Percentiles rank a stretch among this genome's conserved stretches.
These are phyloP conservation scores for Orcinus orca DNA, from an alignment of 2,113 vertebrate genomes.

Conservation along the genomic window DNA sequence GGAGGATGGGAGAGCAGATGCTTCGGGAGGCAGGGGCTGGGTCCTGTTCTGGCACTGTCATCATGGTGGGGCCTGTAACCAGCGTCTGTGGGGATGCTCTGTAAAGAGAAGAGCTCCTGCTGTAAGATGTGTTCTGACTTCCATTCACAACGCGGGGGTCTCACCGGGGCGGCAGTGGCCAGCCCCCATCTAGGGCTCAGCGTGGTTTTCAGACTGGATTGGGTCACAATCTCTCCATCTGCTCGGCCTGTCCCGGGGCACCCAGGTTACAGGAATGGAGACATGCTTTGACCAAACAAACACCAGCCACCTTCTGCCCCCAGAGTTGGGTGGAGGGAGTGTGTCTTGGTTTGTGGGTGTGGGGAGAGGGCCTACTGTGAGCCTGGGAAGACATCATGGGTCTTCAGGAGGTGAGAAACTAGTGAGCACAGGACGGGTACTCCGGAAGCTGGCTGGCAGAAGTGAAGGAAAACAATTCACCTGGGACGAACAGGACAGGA, in stretches of 20 bases:
- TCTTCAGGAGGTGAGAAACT: not conserved
- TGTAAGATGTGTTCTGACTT: rapidly evolving
- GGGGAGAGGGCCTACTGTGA: no score
- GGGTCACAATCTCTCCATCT: no score
- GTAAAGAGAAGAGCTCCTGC: no score
- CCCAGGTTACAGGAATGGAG: not conserved
- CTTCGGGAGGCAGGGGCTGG: rapidly evolving
- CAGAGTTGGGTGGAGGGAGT: not conserved
- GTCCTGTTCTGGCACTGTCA: not conserved
- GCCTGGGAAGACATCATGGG: rapidly evolving
- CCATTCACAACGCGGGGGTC: rapidly evolving
- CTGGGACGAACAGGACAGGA: not conserved
- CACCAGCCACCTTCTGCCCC: not conserved
- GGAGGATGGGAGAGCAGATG: not conserved
- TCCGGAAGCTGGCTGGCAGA: not conserved
- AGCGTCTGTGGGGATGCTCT: rapidly evolving
- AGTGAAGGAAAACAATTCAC: not conserved
- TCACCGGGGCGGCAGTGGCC: rapidly evolving
- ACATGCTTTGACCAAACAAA: no score
- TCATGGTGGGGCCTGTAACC: not conserved
- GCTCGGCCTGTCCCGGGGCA: not conserved
- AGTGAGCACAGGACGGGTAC: not conserved
- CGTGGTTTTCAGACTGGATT: not conserved
- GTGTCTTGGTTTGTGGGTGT: not conserved
- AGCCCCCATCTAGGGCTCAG: not conserved